Base-by-base conservation (phyloP, 2,797 vertebrate genomes). In the Dallia pectoralis region DNA sequence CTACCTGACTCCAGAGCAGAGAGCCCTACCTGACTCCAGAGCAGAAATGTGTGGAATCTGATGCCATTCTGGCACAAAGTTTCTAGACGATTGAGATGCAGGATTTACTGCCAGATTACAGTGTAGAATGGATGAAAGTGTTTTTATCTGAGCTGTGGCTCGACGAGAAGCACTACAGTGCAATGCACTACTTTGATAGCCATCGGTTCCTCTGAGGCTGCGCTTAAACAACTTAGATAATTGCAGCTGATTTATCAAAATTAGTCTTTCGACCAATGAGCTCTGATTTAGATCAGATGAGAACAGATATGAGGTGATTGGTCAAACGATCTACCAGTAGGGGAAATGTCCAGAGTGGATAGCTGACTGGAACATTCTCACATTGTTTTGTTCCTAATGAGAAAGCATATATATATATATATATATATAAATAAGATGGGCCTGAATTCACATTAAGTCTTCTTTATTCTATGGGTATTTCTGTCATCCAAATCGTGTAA, bases 51-150 rank as follows among this genome's bases (percentile, higher is more conserved):
- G 12, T 22, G 22, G 53, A 59, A 59, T 59, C 5, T 14, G 11
- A 12, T 59, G 53, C 25, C 53, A 59, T 25, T 59, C n/a, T 59
- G 22, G 53, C 9, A 27, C 29, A 14, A 15, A 29, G 11, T 1
- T 19, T 53, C 18, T 14, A 0, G 80, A 72, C 68, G 70, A 74
- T 36, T 74, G 71, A 79, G 32, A 40, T 79, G 77, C 74, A 84
- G 84, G 59, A 74, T 53, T 72, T 16, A 44, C 66, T 80, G 76
- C 32, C 74, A 72, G 67, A 44, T 29, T 44, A 22, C 56, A 63
- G 70, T n/a, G n/a, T 27, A 70, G 67, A 74, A 53, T 68, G 56
- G 74, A 81, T 1, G 53, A 74, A 33, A n/a, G 59, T 47, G 67
- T 40, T 79, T 72, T 51, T 53, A 51, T 65, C 33, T 8, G 67